Conservation (phyloP, 1,140 invertebrate species). For the Rhagoletis pomonella region DNA sequence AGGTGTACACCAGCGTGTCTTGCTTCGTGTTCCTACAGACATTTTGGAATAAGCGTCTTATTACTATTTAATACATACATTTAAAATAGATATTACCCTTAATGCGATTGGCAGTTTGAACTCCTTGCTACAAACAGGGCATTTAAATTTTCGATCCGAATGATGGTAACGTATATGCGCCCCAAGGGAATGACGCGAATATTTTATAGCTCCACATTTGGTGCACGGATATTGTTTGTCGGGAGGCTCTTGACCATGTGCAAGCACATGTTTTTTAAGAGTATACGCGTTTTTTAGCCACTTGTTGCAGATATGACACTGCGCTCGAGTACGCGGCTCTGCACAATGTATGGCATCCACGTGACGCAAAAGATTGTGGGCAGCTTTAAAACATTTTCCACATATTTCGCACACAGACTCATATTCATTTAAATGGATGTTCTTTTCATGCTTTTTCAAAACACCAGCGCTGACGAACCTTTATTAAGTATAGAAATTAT, state of each 20-base stretch:
- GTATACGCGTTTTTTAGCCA: constrained; percentile 70
- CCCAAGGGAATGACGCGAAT: constrained; percentile 66
- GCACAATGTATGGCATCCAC: constrained; percentile 26
- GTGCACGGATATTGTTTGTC: constrained; percentile 65
- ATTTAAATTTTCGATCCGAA: constrained; percentile 67
- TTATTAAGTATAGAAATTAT: not conserved
- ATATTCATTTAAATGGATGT: constrained; percentile 66
- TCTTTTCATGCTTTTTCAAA: constrained; percentile 66
- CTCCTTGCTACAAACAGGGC: constrained; percentile 68
- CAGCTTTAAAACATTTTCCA: constrained; percentile 65
- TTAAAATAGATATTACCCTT: not conserved
- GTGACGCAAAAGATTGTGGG: constrained; percentile 24
- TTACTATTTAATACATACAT: not conserved
- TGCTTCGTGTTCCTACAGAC: constrained; percentile 68
- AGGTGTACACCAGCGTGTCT: constrained; percentile 68
- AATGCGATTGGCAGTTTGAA: constrained; percentile 60
- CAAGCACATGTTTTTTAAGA: constrained; percentile 64
- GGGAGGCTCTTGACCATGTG: constrained; percentile 53
- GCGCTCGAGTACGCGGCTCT: constrained; percentile 9
- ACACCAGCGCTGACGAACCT: constrained; percentile 64
- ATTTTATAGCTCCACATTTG: constrained; percentile 65
- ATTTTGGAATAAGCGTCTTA: not conserved
- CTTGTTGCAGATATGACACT: constrained; percentile 57
- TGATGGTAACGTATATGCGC: constrained; percentile 71
- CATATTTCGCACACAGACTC: constrained; percentile 70